Percentiles rank a stretch among this genome's conserved stretches.
phyloP scores from a whole-genome alignment of 2,113 vertebrate genomes.

The Calyptomena viridis region DNA sequence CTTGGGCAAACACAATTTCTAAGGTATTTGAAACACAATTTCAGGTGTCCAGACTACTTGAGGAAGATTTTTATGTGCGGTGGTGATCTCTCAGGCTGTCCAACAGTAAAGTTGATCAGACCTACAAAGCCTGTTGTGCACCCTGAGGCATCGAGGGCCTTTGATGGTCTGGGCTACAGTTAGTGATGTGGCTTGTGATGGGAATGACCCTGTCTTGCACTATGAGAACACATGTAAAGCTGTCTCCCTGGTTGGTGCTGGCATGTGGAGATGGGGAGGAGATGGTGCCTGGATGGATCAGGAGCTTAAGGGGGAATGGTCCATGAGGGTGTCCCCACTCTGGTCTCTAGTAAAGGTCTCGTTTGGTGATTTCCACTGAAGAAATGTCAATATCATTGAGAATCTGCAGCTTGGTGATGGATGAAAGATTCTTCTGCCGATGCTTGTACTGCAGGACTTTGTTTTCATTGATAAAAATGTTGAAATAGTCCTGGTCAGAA shows the following conservation, averaged over 20 bases:
- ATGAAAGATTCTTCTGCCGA: constrained; percentile 70
- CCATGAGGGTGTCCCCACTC: accelerated
- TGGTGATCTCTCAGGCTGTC: not conserved
- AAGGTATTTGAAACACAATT: not conserved
- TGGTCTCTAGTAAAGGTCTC: constrained; percentile 53
- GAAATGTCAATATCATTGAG: constrained; percentile 75
- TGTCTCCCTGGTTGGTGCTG: not conserved
- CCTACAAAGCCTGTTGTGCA: not conserved
- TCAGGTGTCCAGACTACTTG: not conserved
- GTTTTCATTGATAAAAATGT: constrained; percentile 74
- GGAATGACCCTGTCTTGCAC: not conserved
- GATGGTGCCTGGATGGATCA: not conserved
- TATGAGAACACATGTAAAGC: accelerated
- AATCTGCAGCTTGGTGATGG: constrained; percentile 77
- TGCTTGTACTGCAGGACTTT: constrained; percentile 78
- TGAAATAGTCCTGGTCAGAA: constrained; percentile 77
- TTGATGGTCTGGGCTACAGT: not conserved
- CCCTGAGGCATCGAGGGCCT: not conserved
- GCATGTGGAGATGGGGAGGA: not conserved
- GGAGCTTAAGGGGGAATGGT: not conserved
- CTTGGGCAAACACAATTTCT: not conserved
- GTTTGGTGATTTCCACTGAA: constrained; percentile 76
- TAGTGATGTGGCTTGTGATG: accelerated
- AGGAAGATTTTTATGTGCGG: not conserved
- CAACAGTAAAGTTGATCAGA: not conserved